Conservation (phyloP, 2,797 vertebrate species). For the Echeneis naucrates region DNA sequence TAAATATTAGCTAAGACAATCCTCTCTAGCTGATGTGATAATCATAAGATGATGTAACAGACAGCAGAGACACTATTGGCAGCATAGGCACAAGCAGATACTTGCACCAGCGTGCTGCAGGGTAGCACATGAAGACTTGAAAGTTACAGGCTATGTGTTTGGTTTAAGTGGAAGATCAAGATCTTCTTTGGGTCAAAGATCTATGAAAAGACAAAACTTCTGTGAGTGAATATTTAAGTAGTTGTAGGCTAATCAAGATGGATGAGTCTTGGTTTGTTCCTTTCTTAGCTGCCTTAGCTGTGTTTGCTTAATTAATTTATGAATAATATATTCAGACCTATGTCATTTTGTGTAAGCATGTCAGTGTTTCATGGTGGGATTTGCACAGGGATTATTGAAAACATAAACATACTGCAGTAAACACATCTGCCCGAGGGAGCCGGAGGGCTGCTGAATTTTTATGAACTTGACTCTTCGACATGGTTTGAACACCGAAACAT, state of each 20-base stretch:
- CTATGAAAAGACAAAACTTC: no score
- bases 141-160: not conserved
- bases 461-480: constrained; percentile 62
- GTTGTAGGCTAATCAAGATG: not conserved
- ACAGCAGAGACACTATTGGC: constrained; percentile 37
- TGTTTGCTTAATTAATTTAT: no score
- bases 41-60: constrained; percentile 64
- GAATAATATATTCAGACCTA: not conserved
- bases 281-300: constrained; percentile 2
- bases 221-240: not conserved
- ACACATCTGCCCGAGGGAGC: constrained; percentile 61
- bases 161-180: not conserved
- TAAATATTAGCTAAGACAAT: constrained; percentile 52
- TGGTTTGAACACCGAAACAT: constrained; percentile 44
- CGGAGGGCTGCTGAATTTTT: constrained; percentile 57
- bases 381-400: not conserved
- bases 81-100: not conserved
- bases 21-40: constrained; percentile 60
- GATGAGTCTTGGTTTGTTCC: constrained; percentile 9
- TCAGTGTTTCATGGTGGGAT: not conserved
- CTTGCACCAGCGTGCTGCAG: constrained; percentile 3
- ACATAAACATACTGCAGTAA: not conserved
- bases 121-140: not conserved
- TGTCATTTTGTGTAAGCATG: not conserved
- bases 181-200: no score